Conservation (phyloP, 30 jellyfish, hydroid and myxozoan genomes). For the Pelagia noctiluca region DNA sequence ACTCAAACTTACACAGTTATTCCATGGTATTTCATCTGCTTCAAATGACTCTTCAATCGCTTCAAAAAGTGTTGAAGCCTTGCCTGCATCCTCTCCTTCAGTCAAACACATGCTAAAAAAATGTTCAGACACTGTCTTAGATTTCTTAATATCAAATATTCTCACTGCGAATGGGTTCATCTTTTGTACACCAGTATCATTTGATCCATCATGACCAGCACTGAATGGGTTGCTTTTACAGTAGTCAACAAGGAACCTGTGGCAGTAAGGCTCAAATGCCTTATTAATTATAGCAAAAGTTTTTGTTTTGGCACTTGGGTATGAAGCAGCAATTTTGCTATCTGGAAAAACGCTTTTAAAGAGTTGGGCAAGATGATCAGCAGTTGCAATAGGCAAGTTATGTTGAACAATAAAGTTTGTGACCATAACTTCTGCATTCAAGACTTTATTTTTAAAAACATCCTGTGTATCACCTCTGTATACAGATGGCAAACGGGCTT, state of each 20-base stretch:
- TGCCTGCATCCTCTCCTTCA: constrained; percentile 10
- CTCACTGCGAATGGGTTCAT: constrained; percentile 4
- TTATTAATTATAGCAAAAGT: background rate
- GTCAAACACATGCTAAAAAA: background rate
- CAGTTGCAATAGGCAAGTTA: constrained; percentile 43
- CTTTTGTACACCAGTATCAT: constrained; percentile 33
- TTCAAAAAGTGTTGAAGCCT: no score
- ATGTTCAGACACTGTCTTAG: constrained; percentile 33
- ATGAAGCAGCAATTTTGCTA: constrained; percentile 6
- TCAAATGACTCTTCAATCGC: no score
- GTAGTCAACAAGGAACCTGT: constrained; percentile 35
- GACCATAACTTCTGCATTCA: no score
- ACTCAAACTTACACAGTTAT: no score
- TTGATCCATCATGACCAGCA: constrained; percentile 31
- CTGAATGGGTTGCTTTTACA: constrained; percentile 26
- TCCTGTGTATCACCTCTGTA: constrained; percentile 34
- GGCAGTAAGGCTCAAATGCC: constrained; percentile 37
- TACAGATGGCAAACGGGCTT: constrained; percentile 28
- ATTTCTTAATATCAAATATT: constrained; percentile 15
- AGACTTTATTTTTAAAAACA: constrained; percentile 27
- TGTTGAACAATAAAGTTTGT: constrained; percentile 10
- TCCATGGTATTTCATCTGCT: no score
- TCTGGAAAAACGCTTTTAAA: no score
- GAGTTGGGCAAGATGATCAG: no score
- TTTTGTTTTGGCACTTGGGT: background rate